Evolutionary conservation across 2,797 vertebrate genomes (phyloP).

Genomic region (Champsocephalus gunnari): DNA sequence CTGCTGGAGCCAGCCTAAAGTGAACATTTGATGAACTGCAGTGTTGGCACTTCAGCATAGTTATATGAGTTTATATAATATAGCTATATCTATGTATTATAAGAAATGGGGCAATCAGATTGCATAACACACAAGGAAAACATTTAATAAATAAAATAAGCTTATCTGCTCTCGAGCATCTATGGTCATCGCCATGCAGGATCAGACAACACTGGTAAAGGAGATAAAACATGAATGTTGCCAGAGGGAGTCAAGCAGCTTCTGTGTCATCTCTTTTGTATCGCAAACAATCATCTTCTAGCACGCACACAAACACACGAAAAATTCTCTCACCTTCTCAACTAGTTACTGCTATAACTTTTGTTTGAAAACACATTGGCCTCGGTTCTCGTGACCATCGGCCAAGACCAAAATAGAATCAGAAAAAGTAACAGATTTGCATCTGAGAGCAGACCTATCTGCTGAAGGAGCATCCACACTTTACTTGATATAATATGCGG

Average conservation of each 20-base stretch:
- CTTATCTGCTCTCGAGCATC: conserved; percentile 26
- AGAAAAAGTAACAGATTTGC: conserved; percentile 9
- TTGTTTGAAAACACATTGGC: conserved; percentile 40
- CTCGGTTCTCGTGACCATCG: conserved; percentile 10
- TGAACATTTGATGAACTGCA: no score
- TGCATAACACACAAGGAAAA: not conserved
- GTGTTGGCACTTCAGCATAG: no score
- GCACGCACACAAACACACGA: no score
- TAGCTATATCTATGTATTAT: no score
- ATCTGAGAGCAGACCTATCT: not conserved
- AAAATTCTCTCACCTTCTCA: conserved; percentile 24
- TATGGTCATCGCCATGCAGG: conserved; percentile 26
- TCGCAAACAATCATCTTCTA: no score
- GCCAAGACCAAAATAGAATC: conserved; percentile 28
- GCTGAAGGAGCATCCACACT: not conserved
- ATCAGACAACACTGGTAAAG: conserved; percentile 26
- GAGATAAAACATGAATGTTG: conserved; percentile 16
- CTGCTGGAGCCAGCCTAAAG: no score
- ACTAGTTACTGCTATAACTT: conserved; percentile 13
- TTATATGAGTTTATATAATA: no score
- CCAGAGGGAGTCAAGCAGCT: conserved; percentile 26
- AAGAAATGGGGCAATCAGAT: conserved; percentile 16
- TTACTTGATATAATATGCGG: not conserved
- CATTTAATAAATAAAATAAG: no score
- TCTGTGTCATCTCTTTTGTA: conserved; percentile 24